Evolutionary conservation across 2,113 vertebrate genomes (phyloP).

Genomic region (Otocyon megalotis): DNA sequence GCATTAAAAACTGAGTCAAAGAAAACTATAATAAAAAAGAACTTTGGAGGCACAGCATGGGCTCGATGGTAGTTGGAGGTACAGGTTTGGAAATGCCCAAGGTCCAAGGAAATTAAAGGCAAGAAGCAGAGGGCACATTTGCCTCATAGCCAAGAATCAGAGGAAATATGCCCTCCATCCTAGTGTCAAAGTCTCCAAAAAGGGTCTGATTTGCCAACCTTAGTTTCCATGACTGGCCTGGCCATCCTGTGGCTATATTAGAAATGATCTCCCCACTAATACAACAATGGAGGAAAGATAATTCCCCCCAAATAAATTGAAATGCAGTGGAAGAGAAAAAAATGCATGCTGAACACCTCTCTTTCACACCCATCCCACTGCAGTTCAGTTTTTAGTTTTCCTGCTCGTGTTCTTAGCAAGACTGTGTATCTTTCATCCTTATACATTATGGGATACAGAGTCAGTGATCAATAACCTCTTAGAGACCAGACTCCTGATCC

Average conservation of each 20-base stretch:
- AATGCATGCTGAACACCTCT: background rate
- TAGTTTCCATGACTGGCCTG: background rate
- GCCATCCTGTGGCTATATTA: background rate
- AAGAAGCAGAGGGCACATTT: background rate
- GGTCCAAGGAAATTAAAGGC: background rate
- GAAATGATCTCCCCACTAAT: background rate
- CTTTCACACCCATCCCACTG: background rate
- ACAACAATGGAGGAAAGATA: background rate
- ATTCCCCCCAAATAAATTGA: background rate
- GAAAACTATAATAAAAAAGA: background rate
- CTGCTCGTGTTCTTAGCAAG: background rate
- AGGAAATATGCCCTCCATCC: background rate
- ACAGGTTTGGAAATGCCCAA: background rate
- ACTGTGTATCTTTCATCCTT: background rate
- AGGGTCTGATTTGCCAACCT: background rate
- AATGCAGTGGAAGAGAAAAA: background rate
- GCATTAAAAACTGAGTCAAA: slow-evolving; percentile 23
- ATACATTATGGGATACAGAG: background rate
- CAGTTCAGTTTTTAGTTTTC: background rate
- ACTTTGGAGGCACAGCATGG: background rate
- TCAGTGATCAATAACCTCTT: background rate
- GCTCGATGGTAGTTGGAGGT: background rate
- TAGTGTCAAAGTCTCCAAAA: background rate
- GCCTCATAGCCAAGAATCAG: background rate
- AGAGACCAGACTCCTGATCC: background rate